phyloP scores from a whole-genome alignment of 1,140 invertebrate genomes.

The Philopotamus ludificatus region DNA sequence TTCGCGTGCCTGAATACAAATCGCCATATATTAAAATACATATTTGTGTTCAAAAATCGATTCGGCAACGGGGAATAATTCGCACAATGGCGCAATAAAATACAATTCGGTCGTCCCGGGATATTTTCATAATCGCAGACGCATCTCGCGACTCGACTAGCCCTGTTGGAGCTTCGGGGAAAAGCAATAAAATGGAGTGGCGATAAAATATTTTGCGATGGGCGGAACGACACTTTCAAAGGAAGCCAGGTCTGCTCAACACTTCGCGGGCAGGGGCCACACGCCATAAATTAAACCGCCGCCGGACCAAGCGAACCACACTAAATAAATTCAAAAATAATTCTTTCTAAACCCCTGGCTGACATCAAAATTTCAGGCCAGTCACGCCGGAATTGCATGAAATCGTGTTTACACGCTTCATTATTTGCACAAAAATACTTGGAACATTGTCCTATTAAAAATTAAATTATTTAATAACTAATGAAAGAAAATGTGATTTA shows the following conservation, averaged over 20 bases:
- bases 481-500: too few species aligned
- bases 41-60: too few species aligned
- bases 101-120: background rate
- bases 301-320: too few species aligned
- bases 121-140: background rate
- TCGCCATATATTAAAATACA: too few species aligned
- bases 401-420: constrained; percentile 1
- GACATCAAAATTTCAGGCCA: background rate
- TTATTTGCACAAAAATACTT: too few species aligned
- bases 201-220: constrained; percentile 14
- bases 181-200: constrained; percentile 10
- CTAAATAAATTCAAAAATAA: background rate
- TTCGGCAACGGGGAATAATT: background rate
- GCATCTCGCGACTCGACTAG: background rate
- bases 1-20: too few species aligned
- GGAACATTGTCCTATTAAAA: too few species aligned
- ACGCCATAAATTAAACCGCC: background rate
- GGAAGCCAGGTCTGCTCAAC: too few species aligned
- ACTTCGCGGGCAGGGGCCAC: too few species aligned
- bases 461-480: too few species aligned
- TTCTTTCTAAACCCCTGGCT: too few species aligned
- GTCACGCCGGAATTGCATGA: background rate
- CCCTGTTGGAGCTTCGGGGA: constrained; percentile 1
- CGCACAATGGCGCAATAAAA: too few species aligned
- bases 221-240: constrained; percentile 7